A percentile compares a stretch with the other conserved stretches of the same genome.
phyloP scores from a whole-genome alignment of 2,797 vertebrate genomes.

The Cyprinodon diabolis region DNA sequence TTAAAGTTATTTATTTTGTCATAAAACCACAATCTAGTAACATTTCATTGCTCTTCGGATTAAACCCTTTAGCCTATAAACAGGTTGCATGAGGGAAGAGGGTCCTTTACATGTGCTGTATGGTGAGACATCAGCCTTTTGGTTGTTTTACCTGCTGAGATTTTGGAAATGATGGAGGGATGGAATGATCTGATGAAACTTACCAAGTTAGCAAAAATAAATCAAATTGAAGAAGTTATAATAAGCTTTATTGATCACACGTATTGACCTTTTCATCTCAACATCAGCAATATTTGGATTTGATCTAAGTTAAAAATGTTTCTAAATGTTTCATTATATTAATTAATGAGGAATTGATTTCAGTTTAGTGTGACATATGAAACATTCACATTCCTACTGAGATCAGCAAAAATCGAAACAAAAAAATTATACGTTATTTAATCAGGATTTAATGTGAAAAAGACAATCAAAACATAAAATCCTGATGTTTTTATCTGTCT shows the following conservation, averaged over 20 bases:
- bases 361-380: not conserved
- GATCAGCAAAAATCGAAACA: not conserved
- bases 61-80: too few relatives aligned
- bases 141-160: too few relatives aligned
- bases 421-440: not conserved
- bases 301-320: not conserved
- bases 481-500: not conserved
- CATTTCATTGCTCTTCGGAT: too few relatives aligned
- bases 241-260: constrained; percentile 8
- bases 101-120: too few relatives aligned
- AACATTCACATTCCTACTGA: not conserved
- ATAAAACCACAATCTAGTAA: too few relatives aligned
- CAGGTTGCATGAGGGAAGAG: too few relatives aligned
- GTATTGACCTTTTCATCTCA: not conserved
- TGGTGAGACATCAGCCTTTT: too few relatives aligned
- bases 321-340: not conserved
- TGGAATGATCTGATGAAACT: too few relatives aligned
- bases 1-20: too few relatives aligned
- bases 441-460: not conserved
- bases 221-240: not conserved
- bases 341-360: not conserved
- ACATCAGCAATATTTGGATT: not conserved
- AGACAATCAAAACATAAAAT: not conserved
- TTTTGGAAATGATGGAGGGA: too few relatives aligned
- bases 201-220: not conserved